phyloP scores from a whole-genome alignment of 2,113 vertebrate genomes.

The Pyxicephalus adspersus region DNA sequence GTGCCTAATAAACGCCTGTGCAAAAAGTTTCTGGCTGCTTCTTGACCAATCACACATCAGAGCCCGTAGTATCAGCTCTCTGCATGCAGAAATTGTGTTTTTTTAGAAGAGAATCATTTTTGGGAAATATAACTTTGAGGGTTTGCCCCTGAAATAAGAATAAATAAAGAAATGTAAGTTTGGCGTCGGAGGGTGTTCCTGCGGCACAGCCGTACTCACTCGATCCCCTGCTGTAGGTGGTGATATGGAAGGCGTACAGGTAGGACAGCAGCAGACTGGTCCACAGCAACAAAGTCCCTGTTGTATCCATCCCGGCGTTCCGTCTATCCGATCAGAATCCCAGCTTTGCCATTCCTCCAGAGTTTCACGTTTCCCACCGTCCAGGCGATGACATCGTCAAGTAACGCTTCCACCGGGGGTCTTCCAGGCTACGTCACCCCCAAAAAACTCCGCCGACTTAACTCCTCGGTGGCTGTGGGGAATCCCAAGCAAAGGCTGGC shows the following conservation, averaged over 20 bases:
- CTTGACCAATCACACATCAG: too few relatives aligned
- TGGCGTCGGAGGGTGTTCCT: too few relatives aligned
- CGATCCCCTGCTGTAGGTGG: constrained; percentile 11
- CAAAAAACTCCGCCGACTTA: constrained; percentile 25
- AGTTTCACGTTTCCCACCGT: constrained; percentile 4
- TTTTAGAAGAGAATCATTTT: too few relatives aligned
- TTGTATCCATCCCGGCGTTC: not conserved
- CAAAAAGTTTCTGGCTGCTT: too few relatives aligned
- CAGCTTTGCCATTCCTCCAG: not conserved
- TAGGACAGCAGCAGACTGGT: not conserved
- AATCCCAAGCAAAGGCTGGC: not conserved
- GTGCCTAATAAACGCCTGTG: too few relatives aligned
- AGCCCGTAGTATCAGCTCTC: too few relatives aligned
- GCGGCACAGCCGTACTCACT: constrained; percentile 24
- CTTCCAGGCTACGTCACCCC: constrained; percentile 40
- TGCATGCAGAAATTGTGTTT: too few relatives aligned
- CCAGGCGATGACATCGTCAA: constrained; percentile 4
- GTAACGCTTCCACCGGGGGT: constrained; percentile 7
- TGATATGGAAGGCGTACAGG: constrained; percentile 9
- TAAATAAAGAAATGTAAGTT: too few relatives aligned
- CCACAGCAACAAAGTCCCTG: constrained; percentile 5
- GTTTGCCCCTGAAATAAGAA: too few relatives aligned
- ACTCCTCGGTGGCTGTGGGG: not conserved
- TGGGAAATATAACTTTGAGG: too few relatives aligned
- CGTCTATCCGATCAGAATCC: not conserved